Evolutionary conservation across 2,888 invertebrate genomes (phyloP), one percentile per base, ranked within the genome.

Genomic region (Asteroscopus sphinx): DNA sequence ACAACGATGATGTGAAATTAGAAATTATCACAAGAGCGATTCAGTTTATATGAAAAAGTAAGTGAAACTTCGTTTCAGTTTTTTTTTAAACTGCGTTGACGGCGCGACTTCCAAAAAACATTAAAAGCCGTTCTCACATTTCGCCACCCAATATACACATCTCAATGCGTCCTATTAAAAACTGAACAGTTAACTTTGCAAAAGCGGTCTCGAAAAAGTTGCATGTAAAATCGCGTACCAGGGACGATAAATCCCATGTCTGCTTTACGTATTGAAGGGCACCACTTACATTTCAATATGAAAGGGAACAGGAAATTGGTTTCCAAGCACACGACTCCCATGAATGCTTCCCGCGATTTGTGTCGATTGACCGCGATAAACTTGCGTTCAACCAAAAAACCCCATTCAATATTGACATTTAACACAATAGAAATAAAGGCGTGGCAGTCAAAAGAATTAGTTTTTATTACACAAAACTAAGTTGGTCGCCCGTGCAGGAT

Each of bases 231-330:
- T 28, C 33, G 11, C 36, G 47, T 47, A 56, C 21, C 59, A 39
- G 49, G 68, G 51, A 45, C 69, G 74, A 79, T 82, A 81, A 85
- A 85, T 81, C 72, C 74, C 64, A 60, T 68, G 62, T 66, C 73
- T 73, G 72, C 68, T 77, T 71, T 79, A 80, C 81, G 79, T 83
- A 78, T 72, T 75, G 81, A 85, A 85, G 83, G 81, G 86, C 79
- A 79, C 86, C 86, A 90, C 90, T 91, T 85, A 89, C 86, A 92
- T 91, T 93, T 88, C 91, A 92, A 93, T 92, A 89, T 90, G 85
- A 91, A 92, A 91, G 87, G 66, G 87, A 83, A 87, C 88, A 82
- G 93, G 93, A 93, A 93, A 93, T 93, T 93, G 92, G 90, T 92
- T 92, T 85, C 88, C 83, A 89, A 91, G 91, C 89, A 85, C 86